A percentile compares a stretch with the other conserved stretches of the same genome.
Conservation (phyloP, 2,888 invertebrate species). For the Ichneumoninae sp. region DNA sequence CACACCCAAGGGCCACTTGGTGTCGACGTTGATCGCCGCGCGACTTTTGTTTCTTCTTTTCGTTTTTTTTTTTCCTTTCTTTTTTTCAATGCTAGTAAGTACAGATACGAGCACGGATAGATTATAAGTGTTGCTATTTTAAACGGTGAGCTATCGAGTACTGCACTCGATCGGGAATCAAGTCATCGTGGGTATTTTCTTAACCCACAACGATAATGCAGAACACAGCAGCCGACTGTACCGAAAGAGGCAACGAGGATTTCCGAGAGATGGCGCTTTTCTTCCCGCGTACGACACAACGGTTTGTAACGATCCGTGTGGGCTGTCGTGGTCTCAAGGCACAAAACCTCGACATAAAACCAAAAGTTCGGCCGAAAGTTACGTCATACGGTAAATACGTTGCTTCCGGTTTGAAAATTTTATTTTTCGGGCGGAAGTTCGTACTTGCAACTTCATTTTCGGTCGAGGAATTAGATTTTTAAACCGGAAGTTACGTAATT, state of each 20-base stretch:
- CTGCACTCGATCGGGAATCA: neutral
- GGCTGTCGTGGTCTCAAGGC: no score
- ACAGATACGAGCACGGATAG: conserved; percentile 5
- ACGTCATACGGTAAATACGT: no score
- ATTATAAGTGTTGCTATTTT: neutral
- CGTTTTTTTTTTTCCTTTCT: neutral
- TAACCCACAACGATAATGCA: neutral
- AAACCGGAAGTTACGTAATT: no score
- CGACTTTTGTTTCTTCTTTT: neutral
- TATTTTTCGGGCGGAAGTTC: no score
- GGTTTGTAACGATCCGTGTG: neutral
- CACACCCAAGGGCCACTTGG: neutral
- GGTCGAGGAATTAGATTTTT: no score
- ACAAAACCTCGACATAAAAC: no score
- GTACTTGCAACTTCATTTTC: no score
- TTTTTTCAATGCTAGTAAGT: neutral
- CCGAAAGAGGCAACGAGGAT: neutral
- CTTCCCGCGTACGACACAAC: neutral
- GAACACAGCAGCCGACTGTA: neutral
- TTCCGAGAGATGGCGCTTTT: conserved; percentile 14
- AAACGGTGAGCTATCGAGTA: neutral
- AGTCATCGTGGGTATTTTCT: neutral
- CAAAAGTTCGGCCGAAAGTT: no score
- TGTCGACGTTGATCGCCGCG: neutral
- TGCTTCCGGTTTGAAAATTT: no score